A percentile compares a stretch with the other conserved stretches of the same genome.
phyloP scores from a whole-genome alignment of 2,113 vertebrate species.

The Pygoscelis antarcticus region DNA sequence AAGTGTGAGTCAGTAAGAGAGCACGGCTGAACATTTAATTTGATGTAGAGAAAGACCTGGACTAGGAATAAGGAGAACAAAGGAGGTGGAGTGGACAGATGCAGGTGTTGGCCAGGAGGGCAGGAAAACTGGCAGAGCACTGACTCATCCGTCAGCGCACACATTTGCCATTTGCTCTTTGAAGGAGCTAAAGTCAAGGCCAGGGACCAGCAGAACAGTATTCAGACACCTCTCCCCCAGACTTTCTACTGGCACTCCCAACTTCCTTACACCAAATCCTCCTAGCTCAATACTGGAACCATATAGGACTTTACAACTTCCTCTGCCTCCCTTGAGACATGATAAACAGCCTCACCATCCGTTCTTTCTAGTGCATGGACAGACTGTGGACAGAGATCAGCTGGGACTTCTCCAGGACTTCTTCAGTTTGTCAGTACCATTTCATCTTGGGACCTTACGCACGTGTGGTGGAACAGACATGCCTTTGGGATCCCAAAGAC shows the following conservation, averaged over 20 bases:
- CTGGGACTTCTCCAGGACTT: not conserved
- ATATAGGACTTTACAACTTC: not conserved
- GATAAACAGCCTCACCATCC: not conserved
- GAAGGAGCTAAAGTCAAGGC: not conserved
- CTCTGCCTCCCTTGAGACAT: not conserved
- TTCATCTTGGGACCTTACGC: not conserved
- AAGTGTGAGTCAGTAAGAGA: not conserved
- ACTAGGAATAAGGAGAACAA: not conserved
- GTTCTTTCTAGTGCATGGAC: not conserved
- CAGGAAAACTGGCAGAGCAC: not conserved
- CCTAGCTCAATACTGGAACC: not conserved
- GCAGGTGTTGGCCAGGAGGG: fast-evolving
- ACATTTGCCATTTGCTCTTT: not conserved
- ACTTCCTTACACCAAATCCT: not conserved
- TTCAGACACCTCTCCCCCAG: not conserved
- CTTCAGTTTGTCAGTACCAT: not conserved
- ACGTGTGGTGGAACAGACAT: not conserved
- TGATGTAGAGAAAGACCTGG: not conserved
- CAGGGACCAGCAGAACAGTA: not conserved
- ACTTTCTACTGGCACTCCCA: not conserved
- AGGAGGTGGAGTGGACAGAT: not conserved
- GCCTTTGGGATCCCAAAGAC: not conserved
- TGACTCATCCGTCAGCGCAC: not conserved
- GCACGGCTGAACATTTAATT: not conserved
- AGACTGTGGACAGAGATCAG: not conserved